These are phyloP conservation scores for Tauraco erythrolophus DNA, from an alignment of 2,113 vertebrate genomes.

Conservation along the genomic window DNA sequence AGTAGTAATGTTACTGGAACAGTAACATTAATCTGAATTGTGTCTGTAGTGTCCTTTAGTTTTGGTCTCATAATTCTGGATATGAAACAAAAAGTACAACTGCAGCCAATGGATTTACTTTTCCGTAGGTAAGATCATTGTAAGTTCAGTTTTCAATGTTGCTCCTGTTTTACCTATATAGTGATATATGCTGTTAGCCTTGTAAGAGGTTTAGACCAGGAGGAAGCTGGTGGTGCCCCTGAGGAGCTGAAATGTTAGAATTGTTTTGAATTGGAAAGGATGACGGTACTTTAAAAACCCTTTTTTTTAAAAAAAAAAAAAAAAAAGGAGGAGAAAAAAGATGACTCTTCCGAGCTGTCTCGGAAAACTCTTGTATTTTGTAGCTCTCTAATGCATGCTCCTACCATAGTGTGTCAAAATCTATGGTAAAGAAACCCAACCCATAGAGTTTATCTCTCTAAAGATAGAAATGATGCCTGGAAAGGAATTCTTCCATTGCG, in stretches of 20 bases:
- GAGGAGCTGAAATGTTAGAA: background rate
- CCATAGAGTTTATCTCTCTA: background rate
- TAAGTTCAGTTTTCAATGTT: background rate
- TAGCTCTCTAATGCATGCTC: background rate
- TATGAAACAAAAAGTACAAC: background rate
- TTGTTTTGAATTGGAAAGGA: background rate
- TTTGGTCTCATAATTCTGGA: background rate
- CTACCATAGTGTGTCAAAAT: background rate
- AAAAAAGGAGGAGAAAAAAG: too few species aligned
- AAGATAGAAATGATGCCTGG: background rate
- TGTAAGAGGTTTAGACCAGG: background rate
- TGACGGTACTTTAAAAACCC: background rate
- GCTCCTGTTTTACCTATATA: slow-evolving; percentile 7
- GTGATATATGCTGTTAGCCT: background rate
- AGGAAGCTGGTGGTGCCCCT: background rate
- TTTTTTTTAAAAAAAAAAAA: too few species aligned
- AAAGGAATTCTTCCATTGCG: background rate
- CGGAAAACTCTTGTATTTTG: background rate
- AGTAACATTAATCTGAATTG: background rate
- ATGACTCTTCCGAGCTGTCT: too few species aligned
- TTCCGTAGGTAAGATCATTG: background rate
- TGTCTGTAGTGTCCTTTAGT: background rate
- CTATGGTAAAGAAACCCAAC: background rate
- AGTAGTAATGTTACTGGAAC: background rate
- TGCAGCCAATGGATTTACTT: background rate